Evolutionary conservation across 1,140 invertebrate genomes (phyloP), one percentile per base, ranked within the genome.

Genomic region (Cydia pomonella): DNA sequence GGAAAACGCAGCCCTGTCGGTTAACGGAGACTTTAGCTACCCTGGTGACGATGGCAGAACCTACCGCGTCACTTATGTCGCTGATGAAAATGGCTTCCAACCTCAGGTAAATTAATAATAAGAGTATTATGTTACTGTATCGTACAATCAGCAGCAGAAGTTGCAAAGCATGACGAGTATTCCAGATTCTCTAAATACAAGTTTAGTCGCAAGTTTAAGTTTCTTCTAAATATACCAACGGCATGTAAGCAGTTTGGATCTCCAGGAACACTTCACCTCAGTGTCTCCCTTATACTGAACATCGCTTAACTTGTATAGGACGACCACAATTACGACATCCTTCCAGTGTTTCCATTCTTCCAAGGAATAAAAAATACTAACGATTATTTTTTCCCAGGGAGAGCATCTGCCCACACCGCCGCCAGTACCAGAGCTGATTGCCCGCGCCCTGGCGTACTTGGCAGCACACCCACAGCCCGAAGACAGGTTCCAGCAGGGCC

Each of bases 41-140:
- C 92, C 88, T 44, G 91, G 92, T 21, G 93, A 94, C n/a, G 90
- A 94, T 76, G 92, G 93, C 74, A 27, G 81, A 71, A 12, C n/a
- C 4, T 76, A 90, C 77, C 2, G 23, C 0, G 0, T 88, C 0
- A 74, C 63, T 18, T 92, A 90, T 83, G 53, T 80, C 10, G 86
- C 87, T 78, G 91, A 95, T 80, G 94, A 94, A 77, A 92, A 93
- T 76, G 95, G 95, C 78, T 95, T 92, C 91, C 93, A 94, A 76
- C 92, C 94, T 23, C 77, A 88, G 84, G 93, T 92, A 88, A 1
- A 7, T 44, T 44, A 44, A 44, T 13, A 44, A 44, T n/a, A 16
- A 44, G 12, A 44, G 10, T 44, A 1, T 44, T 44, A 16, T 3
- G 41, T 38, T 3, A 12, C 3, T 16, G 2, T 44, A 3, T 44